phyloP scores from a whole-genome alignment of 2,113 vertebrate species.

The Sminthopsis crassicaudata region DNA sequence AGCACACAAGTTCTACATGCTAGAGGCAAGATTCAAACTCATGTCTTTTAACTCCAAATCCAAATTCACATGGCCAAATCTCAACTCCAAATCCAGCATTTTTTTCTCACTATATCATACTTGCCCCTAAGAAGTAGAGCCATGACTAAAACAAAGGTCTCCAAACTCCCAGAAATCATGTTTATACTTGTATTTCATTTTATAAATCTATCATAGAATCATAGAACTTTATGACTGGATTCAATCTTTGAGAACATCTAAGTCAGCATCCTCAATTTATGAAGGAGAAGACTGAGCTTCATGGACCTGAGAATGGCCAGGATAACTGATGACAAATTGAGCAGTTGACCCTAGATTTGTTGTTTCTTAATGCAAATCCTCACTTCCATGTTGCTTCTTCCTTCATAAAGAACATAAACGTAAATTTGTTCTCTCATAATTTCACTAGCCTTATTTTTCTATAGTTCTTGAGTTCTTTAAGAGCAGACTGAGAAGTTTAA shows the following conservation, averaged over 20 bases:
- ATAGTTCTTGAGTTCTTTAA: background rate
- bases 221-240: slow-evolving; percentile 66
- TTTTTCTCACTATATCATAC: background rate
- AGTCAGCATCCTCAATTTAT: background rate
- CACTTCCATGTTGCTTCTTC: background rate
- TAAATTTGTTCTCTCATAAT: background rate
- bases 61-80: background rate
- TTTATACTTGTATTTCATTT: slow-evolving; percentile 75
- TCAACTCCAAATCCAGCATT: background rate
- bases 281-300: background rate
- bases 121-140: background rate
- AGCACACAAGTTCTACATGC: background rate
- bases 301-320: background rate
- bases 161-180: slow-evolving; percentile 66
- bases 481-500: background rate
- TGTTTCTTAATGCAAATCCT: background rate
- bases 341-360: background rate
- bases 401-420: background rate
- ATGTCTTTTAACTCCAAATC: background rate
- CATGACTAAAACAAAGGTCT: background rate
- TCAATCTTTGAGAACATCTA: slow-evolving; percentile 56
- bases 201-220: slow-evolving; percentile 71
- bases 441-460: background rate
- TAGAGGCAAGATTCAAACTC: background rate
- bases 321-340: background rate